Conservation (phyloP, 2,113 vertebrate genomes). For the Alces alces region DNA sequence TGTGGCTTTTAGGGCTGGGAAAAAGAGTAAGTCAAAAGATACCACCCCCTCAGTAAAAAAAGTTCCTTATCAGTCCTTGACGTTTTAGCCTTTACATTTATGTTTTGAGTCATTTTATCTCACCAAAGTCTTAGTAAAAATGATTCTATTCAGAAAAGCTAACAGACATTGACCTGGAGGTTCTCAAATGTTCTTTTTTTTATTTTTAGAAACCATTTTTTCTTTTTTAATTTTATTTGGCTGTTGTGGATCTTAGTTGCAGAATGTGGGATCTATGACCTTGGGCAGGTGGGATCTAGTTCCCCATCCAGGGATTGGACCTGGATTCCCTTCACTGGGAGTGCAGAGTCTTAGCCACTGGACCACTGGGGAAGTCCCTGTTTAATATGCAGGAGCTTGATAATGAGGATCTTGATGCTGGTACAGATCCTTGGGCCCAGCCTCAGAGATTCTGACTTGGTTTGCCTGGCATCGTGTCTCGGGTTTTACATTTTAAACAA, state of each 20-base stretch:
- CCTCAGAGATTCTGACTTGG: neutral
- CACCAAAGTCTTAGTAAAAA: neutral
- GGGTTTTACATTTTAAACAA: neutral
- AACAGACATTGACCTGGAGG: neutral
- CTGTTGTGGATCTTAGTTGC: neutral
- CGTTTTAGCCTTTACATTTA: neutral
- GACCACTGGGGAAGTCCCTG: neutral
- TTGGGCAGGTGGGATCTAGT: neutral
- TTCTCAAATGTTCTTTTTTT: neutral
- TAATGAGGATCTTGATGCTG: neutral
- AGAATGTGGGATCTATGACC: neutral
- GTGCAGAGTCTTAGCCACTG: neutral
- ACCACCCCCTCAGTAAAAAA: neutral
- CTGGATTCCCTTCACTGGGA: neutral
- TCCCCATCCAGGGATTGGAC: neutral
- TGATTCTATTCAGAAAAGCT: neutral
- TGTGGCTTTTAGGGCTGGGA: neutral
- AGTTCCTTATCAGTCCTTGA: neutral
- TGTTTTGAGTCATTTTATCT: conserved; percentile 10
- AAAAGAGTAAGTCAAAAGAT: neutral
- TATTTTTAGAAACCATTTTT: neutral
- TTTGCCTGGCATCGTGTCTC: neutral
- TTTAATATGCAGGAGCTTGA: neutral
- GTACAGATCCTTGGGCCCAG: neutral
- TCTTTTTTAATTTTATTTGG: neutral